These are phyloP conservation scores for Streptopelia turtur DNA, from an alignment of 2,797 vertebrate genomes.

Conservation along the genomic window DNA sequence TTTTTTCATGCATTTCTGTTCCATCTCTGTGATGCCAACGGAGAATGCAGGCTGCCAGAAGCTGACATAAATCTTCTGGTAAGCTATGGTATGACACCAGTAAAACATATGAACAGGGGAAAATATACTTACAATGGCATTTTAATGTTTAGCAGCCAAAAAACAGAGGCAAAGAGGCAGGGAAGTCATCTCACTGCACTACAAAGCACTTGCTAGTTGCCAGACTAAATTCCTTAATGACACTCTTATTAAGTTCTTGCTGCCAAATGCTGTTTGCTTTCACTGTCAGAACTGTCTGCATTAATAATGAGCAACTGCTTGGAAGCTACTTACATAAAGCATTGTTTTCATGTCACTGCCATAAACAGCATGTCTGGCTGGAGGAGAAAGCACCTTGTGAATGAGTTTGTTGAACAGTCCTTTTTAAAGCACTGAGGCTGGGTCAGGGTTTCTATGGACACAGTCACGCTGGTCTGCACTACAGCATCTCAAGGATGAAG, in stretches of 20 bases:
- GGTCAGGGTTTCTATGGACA: neutral
- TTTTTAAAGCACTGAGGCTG: neutral
- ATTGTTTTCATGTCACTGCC: neutral
- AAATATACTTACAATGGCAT: neutral
- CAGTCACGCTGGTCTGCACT: neutral
- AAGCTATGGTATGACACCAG: neutral
- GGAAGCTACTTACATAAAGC: neutral
- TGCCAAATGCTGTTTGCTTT: constrained; percentile 48
- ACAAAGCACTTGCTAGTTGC: neutral
- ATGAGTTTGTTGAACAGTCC: neutral
- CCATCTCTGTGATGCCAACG: neutral
- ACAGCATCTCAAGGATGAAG: fast-evolving
- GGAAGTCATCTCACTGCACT: neutral
- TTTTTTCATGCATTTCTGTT: neutral
- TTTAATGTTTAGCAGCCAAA: constrained; percentile 3
- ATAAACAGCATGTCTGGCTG: neutral
- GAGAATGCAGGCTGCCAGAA: neutral
- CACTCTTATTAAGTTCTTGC: constrained; percentile 5
- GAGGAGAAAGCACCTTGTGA: neutral
- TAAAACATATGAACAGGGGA: neutral
- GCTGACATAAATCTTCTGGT: neutral
- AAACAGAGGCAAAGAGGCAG: neutral
- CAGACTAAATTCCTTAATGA: constrained; percentile 10
- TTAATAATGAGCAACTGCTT: constrained; percentile 35
- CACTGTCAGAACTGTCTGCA: constrained; percentile 43